Conservation (phyloP, 2,888 invertebrate species). For the Lucinisca nassula region DNA sequence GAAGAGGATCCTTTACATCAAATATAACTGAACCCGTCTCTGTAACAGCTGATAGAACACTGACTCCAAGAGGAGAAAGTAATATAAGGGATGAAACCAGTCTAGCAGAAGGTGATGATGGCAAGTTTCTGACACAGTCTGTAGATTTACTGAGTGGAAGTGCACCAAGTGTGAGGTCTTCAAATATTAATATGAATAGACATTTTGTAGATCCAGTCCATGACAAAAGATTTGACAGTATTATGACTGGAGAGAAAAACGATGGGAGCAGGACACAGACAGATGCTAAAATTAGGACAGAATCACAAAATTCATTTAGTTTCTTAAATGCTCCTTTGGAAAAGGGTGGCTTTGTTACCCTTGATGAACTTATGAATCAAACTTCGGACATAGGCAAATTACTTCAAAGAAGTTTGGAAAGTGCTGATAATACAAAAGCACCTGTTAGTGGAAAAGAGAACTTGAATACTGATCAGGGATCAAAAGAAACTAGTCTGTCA, state of each 20-base stretch:
- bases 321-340: constrained; percentile 63
- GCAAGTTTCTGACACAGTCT: constrained; percentile 52
- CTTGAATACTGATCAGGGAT: no score
- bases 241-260: not conserved
- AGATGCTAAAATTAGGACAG: not conserved
- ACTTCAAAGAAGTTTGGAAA: constrained; percentile 65
- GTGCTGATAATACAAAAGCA: not conserved
- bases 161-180: constrained; percentile 42
- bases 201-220: not conserved
- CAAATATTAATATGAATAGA: not conserved
- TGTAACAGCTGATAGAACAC: not conserved
- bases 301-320: constrained; percentile 50
- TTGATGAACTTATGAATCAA: constrained; percentile 66
- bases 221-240: not conserved
- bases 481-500: not conserved
- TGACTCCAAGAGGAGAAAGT: not conserved
- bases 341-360: constrained; percentile 70
- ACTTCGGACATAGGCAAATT: constrained; percentile 65
- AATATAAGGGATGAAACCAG: not conserved
- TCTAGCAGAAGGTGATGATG: not conserved
- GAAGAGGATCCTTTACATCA: constrained; percentile 53
- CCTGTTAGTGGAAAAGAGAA: not conserved
- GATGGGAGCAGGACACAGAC: not conserved
- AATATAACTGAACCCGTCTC: constrained; percentile 42
- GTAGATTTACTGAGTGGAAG: constrained; percentile 63